These are phyloP conservation scores for Ips typographus DNA, from an alignment of 1,140 invertebrate genomes.

Conservation along the genomic window DNA sequence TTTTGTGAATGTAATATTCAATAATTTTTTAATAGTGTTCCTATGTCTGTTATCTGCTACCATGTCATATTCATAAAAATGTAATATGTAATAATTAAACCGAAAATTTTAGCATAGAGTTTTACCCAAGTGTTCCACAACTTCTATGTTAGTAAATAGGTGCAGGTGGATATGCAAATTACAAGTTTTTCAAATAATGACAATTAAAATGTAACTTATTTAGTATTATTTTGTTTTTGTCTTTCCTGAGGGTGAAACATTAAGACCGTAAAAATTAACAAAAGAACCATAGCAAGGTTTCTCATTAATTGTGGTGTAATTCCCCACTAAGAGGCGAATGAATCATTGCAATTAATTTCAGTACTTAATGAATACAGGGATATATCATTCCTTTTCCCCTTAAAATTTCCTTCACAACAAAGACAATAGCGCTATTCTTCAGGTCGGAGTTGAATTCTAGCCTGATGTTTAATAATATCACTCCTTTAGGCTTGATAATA, in stretches of 20 bases:
- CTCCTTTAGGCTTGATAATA: too few species aligned
- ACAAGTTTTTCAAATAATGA: neutral
- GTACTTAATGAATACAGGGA: neutral
- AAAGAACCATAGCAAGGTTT: too few species aligned
- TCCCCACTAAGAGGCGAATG: neutral
- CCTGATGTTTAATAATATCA: too few species aligned
- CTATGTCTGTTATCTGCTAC: too few species aligned
- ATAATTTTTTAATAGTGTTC: too few species aligned
- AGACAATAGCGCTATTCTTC: neutral
- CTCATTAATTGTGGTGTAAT: too few species aligned
- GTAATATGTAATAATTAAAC: too few species aligned
- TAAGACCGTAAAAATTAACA: neutral
- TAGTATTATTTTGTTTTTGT: neutral
- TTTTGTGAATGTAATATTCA: neutral
- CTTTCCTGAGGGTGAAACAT: neutral
- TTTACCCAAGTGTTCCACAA: too few species aligned
- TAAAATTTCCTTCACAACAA: neutral
- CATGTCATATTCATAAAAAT: too few species aligned
- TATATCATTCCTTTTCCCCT: neutral
- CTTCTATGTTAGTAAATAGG: too few species aligned
- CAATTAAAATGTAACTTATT: neutral
- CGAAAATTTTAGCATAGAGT: too few species aligned
- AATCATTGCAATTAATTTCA: conserved; percentile 2
- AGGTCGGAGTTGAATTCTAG: too few species aligned
- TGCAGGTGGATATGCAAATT: neutral